Evolutionary conservation across 2,113 vertebrate species (phyloP).

Genomic region (Pristiophorus japonicus): DNA sequence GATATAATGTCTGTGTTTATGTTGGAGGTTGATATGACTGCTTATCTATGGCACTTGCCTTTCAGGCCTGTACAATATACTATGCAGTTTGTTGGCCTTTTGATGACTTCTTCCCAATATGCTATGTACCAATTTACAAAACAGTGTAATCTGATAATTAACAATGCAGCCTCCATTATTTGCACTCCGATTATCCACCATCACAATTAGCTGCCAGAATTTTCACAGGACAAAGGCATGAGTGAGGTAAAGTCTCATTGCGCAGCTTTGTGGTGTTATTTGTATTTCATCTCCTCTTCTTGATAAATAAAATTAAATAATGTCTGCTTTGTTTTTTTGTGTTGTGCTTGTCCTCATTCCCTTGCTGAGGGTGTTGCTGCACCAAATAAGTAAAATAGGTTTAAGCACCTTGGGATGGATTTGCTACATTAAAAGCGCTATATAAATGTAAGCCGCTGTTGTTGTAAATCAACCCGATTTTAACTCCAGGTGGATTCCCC

Average conservation of each 20-base stretch:
- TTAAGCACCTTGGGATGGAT: neutral
- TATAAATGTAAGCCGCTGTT: neutral
- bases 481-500: too few species aligned
- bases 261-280: neutral
- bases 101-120: slow-evolving; percentile 27
- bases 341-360: neutral
- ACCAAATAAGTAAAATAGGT: neutral
- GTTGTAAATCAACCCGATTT: neutral
- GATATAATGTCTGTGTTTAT: neutral
- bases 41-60: neutral
- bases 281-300: neutral
- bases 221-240: slow-evolving; percentile 19
- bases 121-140: slow-evolving; percentile 27
- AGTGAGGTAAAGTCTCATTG: neutral
- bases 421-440: neutral
- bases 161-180: slow-evolving; percentile 20
- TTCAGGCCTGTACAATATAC: neutral
- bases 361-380: neutral
- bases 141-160: slow-evolving; percentile 34
- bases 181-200: slow-evolving; percentile 18
- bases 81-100: neutral
- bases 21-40: neutral
- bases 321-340: neutral
- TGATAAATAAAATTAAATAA: neutral
- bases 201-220: slow-evolving; percentile 17